phyloP scores from a whole-genome alignment of 1,140 invertebrate species.

The Delia radicum region DNA sequence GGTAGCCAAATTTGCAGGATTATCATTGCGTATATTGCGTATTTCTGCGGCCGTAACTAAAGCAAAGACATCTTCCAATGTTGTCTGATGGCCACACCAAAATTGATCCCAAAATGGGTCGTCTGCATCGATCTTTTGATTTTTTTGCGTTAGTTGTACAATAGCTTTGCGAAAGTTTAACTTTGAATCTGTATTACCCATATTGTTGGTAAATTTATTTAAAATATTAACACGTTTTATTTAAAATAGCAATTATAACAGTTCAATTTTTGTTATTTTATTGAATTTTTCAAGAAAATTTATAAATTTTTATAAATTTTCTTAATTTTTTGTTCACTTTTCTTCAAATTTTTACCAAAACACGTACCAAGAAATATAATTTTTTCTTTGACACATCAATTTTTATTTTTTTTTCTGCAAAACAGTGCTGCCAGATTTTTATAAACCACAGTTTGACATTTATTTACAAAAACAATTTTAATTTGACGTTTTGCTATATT shows the following conservation, averaged over 20 bases:
- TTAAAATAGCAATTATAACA: not conserved
- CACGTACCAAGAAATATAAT: conserved; percentile 1
- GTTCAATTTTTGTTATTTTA: not conserved
- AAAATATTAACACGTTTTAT: not conserved
- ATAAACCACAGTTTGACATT: not conserved
- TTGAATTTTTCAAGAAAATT: not conserved
- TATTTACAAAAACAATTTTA: conserved; percentile 1
- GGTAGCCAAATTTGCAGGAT: conserved; percentile 97
- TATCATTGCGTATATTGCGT: conserved; percentile 88
- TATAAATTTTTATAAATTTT: not conserved
- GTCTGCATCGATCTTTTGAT: conserved; percentile 80
- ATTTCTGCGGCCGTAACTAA: conserved; percentile 93
- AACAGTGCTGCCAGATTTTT: not conserved
- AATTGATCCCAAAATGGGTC: conserved; percentile 99
- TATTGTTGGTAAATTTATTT: conserved; percentile 53
- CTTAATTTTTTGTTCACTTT: not conserved
- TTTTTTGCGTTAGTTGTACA: conserved; percentile 93
- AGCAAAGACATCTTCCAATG: conserved; percentile 95
- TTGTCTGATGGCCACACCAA: conserved; percentile 93
- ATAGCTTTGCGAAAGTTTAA: conserved; percentile 97
- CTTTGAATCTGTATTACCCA: conserved; percentile 98
- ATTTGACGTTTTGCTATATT: not conserved
- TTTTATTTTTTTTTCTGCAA: not conserved
- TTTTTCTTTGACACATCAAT: conserved; percentile 8
- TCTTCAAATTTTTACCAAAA: not conserved